A percentile compares a stretch with the other conserved stretches of the same genome.
These are phyloP conservation scores for fruit fly (Drosophila melanogaster) DNA, from an alignment of 1,140 invertebrate genomes.

Conservation along the genomic window Release_6_plus_ISO1_MT NT_033779.5:5474501-5475000, in stretches of 20 bases:
- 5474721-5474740: slow-evolving; percentile 43
- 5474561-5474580: slow-evolving; percentile 4
- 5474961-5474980: slow-evolving; percentile 78
- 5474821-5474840: slow-evolving; percentile 19
- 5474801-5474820: slow-evolving; percentile 43
- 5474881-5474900: slow-evolving; percentile 72
- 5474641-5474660: not conserved
- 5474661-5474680: slow-evolving; percentile 35
- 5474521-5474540: slow-evolving; percentile 46
- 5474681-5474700: slow-evolving; percentile 15
- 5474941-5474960: slow-evolving; percentile 64
- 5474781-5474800: slow-evolving; percentile 65
- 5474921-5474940: slow-evolving; percentile 65
- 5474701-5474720: slow-evolving; percentile 52
- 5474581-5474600: not conserved
- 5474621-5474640: not conserved
- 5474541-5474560: slow-evolving; percentile 11
- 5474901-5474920: slow-evolving; percentile 6
- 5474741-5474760: slow-evolving; percentile 63
- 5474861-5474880: slow-evolving; percentile 60
- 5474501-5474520: slow-evolving; percentile 24
- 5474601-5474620: too few species aligned
- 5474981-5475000: slow-evolving; percentile 56
- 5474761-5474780: slow-evolving; percentile 26
- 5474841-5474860: slow-evolving; percentile 15